phyloP scores from a whole-genome alignment of 2,797 vertebrate genomes.

The Neosilurus mollespiculum region DNA sequence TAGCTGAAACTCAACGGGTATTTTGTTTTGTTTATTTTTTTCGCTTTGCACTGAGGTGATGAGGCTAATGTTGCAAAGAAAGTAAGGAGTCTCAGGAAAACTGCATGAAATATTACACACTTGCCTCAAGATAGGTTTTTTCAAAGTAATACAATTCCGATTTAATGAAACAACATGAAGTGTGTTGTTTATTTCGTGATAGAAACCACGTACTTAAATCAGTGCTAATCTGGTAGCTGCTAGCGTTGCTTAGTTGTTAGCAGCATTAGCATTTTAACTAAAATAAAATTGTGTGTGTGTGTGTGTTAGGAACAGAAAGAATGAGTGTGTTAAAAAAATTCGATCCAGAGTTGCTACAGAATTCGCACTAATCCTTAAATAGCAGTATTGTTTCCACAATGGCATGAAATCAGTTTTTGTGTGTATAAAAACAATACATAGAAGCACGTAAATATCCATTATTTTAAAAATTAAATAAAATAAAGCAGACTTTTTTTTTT shows the following conservation, averaged over 20 bases:
- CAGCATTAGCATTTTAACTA: not conserved
- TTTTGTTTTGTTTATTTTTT: not conserved
- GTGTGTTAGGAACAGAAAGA: conserved; percentile 10
- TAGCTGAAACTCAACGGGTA: not conserved
- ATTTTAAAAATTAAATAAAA: not conserved
- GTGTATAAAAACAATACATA: conserved; percentile 9
- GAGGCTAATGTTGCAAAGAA: not conserved
- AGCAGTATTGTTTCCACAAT: conserved; percentile 8
- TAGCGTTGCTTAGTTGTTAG: not conserved
- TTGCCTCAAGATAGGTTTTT: not conserved
- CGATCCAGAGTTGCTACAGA: not conserved
- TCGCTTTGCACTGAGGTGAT: not conserved
- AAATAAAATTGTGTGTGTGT: not conserved
- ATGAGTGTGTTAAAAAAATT: not conserved
- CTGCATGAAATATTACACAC: not conserved
- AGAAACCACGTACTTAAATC: not conserved
- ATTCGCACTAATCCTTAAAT: not conserved
- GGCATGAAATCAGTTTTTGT: conserved; percentile 3
- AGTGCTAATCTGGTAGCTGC: not conserved
- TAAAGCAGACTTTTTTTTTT: not conserved
- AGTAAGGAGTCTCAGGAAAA: not conserved
- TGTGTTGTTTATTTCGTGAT: not conserved
- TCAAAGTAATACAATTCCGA: not conserved
- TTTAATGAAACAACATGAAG: not conserved
- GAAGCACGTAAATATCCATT: conserved; percentile 15